Evolutionary conservation across 1,140 invertebrate species (phyloP), one percentile per base, ranked within the genome.

Genomic region (Drosophila triauraria): DNA sequence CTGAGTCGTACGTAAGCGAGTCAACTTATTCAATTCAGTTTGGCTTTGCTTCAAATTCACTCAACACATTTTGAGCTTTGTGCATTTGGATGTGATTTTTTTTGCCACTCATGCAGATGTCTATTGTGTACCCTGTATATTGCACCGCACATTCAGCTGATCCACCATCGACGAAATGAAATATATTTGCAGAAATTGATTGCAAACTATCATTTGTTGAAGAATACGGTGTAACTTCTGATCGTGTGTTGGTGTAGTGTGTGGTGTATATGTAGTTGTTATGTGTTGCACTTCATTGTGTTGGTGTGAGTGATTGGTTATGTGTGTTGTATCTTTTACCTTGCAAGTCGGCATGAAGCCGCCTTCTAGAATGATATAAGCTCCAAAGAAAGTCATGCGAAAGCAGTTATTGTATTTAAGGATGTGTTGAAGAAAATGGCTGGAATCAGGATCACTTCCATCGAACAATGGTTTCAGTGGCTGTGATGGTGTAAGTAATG

Each of bases 271-370:
- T 42, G 38, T 57, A 43, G 15, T 56, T 46, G 50, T 53, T 63
- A 30, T 63, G 51, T 63, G n/a, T 25, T 40, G 47, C 27, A 51
- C 30, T 63, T 63, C 12, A 40, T 63, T 44, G 32, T 42, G 23
- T 42, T 53, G n/a, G 47, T 63, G 40, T 53, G 23, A 54, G 32
- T 53, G 25, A 51, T 53, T 63, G 30, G 32, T 51, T 53, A 50
- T 64, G 50, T 44, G 15, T 56, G 53, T 20, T 20, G 20, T 20
- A 20, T 20, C 20, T 20, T 20, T 64, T 53, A 51, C 47, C 47
- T 42, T 93, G 75, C 93, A 94, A 62, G 90, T 93, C 93, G 93
- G 58, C 91, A 91, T 94, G 94, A 84, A 92, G 84, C 38, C 92
- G 30, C 60, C 71, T 38, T 38, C 12, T 20, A 20, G 1, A 20